Conservation (phyloP, 2,113 vertebrate species). For the Pseudorectes ferrugineus region DNA sequence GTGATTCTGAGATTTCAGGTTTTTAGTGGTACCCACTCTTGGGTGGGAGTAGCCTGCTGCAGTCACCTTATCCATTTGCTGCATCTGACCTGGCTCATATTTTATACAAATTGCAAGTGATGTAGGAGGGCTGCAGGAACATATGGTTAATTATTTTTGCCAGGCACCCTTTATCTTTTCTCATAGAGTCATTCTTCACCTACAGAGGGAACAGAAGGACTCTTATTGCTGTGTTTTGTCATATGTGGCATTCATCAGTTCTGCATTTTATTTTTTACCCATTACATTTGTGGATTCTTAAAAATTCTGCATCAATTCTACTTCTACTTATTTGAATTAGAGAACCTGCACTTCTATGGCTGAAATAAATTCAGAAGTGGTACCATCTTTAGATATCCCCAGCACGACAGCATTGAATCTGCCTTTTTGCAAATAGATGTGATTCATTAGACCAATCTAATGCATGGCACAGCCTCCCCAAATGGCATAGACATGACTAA, state of each 20-base stretch:
- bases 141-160: conserved; percentile 45
- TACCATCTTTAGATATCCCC: neutral
- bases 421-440: neutral
- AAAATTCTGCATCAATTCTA: neutral
- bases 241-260: neutral
- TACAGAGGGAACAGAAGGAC: neutral
- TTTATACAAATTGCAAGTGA: conserved; percentile 24
- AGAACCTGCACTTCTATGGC: neutral
- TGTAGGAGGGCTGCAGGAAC: neutral
- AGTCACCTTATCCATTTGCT: conserved; percentile 11
- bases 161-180: conserved; percentile 14
- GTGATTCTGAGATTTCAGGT: neutral
- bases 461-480: neutral
- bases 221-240: neutral
- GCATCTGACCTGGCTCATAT: neutral
- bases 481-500: neutral
- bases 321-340: neutral
- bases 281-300: neutral
- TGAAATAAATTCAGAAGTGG: neutral
- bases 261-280: neutral
- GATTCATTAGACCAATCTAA: neutral
- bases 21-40: neutral
- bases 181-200: conserved; percentile 17
- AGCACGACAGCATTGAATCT: neutral
- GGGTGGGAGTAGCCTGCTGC: neutral